Conservation (phyloP, 2,888 invertebrate species). For the Parelbella ahira region DNA sequence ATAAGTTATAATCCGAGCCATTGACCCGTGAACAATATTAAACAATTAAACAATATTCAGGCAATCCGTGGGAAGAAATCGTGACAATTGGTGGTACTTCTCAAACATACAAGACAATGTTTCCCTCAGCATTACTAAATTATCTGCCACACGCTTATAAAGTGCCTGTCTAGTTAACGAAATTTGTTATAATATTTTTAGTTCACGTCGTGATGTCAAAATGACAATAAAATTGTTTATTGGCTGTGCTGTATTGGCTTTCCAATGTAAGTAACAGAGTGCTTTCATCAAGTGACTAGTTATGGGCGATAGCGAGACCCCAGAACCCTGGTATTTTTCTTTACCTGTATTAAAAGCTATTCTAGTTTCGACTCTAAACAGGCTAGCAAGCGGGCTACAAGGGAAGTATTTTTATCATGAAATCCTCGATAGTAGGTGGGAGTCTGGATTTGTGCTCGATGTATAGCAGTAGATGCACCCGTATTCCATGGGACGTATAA, state of each 20-base stretch:
- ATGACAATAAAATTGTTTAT: slow-evolving; percentile 25
- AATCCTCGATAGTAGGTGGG: too few species aligned
- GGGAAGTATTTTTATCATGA: too few species aligned
- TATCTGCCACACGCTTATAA: background rate
- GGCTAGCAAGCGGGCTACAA: too few species aligned
- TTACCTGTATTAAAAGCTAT: too few species aligned
- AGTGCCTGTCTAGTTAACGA: background rate
- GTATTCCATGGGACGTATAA: too few species aligned
- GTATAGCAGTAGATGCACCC: too few species aligned
- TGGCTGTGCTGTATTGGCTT: slow-evolving; percentile 30
- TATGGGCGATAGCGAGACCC: too few species aligned
- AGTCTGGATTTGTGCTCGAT: too few species aligned
- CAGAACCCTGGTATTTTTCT: too few species aligned
- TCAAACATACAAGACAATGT: background rate
- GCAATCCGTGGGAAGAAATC: slow-evolving; percentile 2
- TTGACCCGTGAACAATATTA: slow-evolving; percentile 2
- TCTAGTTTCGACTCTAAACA: too few species aligned
- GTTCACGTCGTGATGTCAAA: background rate
- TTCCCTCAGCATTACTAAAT: slow-evolving; percentile 1
- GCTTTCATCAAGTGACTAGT: too few species aligned
- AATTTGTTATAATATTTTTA: too few species aligned
- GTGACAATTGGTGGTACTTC: slow-evolving; percentile 1
- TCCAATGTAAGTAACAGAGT: slow-evolving; percentile 41
- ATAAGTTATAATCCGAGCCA: slow-evolving; percentile 1
- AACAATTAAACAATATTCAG: slow-evolving; percentile 6